These are phyloP conservation scores for Shargacucullia verbasci DNA, from an alignment of 2,888 invertebrate species.

Conservation along the genomic window DNA sequence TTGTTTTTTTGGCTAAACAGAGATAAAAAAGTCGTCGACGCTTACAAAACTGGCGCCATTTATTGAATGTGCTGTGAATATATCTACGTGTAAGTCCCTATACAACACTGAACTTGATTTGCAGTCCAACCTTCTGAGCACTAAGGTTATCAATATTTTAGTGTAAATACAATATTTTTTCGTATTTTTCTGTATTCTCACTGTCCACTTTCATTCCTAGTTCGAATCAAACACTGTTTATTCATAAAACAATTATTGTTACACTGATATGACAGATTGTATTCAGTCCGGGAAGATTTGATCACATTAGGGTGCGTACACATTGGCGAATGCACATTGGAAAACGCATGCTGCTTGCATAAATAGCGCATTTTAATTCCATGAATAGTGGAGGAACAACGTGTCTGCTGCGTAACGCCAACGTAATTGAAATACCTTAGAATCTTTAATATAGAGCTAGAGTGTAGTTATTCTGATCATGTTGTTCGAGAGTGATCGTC, in stretches of 20 bases:
- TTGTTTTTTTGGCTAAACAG: too few relatives aligned
- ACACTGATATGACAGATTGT: constrained; percentile 53
- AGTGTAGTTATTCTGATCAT: too few relatives aligned
- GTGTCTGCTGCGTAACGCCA: too few relatives aligned
- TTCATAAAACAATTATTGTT: constrained; percentile 48
- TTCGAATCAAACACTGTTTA: constrained; percentile 30
- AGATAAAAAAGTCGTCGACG: too few relatives aligned
- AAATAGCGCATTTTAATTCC: background rate
- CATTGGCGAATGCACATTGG: constrained; percentile 1
- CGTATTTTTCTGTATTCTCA: background rate
- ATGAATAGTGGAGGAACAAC: too few relatives aligned
- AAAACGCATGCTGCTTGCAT: too few relatives aligned
- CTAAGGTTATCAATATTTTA: constrained; percentile 12
- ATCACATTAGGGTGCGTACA: constrained; percentile 23
- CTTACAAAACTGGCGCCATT: too few relatives aligned
- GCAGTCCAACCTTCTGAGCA: constrained; percentile 5
- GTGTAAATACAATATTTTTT: constrained; percentile 1
- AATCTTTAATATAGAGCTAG: too few relatives aligned
- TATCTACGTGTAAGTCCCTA: too few relatives aligned
- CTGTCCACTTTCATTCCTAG: constrained; percentile 25
- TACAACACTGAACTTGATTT: constrained; percentile 5
- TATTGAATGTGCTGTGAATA: too few relatives aligned
- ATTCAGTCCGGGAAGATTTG: constrained; percentile 32
- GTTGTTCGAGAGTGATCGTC: too few relatives aligned
- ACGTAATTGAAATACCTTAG: too few relatives aligned